Evolutionary conservation across 2,797 vertebrate genomes (phyloP).

Genomic region (Channa striata): DNA sequence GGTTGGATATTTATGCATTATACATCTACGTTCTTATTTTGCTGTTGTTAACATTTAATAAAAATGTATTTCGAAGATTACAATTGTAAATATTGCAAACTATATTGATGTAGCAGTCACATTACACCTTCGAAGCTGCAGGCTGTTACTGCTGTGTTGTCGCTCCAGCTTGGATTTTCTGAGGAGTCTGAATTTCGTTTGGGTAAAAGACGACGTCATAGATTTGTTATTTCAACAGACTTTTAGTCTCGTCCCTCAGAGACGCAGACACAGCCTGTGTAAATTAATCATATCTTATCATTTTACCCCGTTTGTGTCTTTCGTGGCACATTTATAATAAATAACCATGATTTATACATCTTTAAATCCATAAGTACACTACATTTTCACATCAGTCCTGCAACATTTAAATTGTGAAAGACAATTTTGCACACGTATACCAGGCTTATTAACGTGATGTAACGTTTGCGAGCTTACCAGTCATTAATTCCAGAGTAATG

Average conservation of each 20-base stretch:
- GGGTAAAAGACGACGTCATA: conserved; percentile 7
- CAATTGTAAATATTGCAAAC: neutral
- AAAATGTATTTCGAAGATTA: neutral
- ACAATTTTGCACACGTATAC: too few species aligned
- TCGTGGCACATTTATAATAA: conserved; percentile 27
- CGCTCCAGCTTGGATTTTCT: too few species aligned
- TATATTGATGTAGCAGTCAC: neutral
- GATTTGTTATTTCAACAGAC: neutral
- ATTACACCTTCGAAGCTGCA: neutral
- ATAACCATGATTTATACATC: conserved; percentile 13
- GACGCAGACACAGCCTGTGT: conserved; percentile 18
- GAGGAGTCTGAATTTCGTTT: too few species aligned
- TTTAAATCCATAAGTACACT: too few species aligned
- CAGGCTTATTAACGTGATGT: too few species aligned
- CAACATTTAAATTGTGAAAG: too few species aligned
- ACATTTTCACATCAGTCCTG: too few species aligned
- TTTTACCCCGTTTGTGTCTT: conserved; percentile 1
- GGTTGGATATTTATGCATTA: neutral
- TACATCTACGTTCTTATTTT: conserved; percentile 3
- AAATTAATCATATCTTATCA: conserved; percentile 39
- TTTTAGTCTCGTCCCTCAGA: conserved; percentile 5
- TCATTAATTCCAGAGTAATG: too few species aligned
- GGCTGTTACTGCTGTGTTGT: neutral
- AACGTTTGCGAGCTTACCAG: too few species aligned
- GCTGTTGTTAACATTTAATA: neutral